Conservation (phyloP, 1,140 invertebrate species). For the Bombyx mandarina region DNA sequence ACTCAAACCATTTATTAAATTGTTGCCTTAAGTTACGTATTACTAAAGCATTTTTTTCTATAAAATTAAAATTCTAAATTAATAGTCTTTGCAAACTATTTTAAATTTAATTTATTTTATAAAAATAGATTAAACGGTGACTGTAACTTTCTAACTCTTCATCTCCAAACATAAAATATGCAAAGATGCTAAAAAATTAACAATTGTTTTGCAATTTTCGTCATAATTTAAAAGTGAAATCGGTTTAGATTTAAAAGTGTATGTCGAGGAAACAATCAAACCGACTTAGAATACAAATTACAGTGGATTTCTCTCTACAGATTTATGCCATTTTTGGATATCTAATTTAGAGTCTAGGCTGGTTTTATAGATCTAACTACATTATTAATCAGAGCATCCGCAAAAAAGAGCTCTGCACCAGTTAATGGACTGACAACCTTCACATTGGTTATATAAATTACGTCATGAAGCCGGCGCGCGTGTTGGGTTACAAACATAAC, state of each 20-base stretch:
- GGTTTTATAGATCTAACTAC: conserved; percentile 1
- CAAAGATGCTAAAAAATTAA: too few species aligned
- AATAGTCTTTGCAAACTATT: too few species aligned
- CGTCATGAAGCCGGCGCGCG: conserved; percentile 47
- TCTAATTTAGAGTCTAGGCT: conserved; percentile 3
- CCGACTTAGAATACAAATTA: conserved; percentile 17
- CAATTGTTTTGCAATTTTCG: too few species aligned
- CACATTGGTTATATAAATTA: conserved; percentile 67
- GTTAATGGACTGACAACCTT: conserved; percentile 37
- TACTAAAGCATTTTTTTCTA: too few species aligned
- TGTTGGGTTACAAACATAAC: conserved; percentile 47
- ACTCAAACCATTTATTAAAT: too few species aligned
- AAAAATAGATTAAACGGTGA: too few species aligned
- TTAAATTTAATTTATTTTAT: too few species aligned
- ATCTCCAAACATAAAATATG: too few species aligned
- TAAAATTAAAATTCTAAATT: too few species aligned
- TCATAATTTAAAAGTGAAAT: conserved; percentile 6
- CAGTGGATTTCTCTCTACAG: conserved; percentile 15
- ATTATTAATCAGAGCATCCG: conserved; percentile 12
- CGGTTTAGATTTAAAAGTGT: conserved; percentile 8
- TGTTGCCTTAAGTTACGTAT: too few species aligned
- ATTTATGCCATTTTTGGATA: conserved; percentile 3
- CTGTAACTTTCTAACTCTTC: too few species aligned
- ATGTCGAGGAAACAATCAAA: conserved; percentile 10
- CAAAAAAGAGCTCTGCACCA: conserved; percentile 6